Base-by-base conservation (phyloP, 2,797 vertebrate species). In the Cossypha caffra region DNA sequence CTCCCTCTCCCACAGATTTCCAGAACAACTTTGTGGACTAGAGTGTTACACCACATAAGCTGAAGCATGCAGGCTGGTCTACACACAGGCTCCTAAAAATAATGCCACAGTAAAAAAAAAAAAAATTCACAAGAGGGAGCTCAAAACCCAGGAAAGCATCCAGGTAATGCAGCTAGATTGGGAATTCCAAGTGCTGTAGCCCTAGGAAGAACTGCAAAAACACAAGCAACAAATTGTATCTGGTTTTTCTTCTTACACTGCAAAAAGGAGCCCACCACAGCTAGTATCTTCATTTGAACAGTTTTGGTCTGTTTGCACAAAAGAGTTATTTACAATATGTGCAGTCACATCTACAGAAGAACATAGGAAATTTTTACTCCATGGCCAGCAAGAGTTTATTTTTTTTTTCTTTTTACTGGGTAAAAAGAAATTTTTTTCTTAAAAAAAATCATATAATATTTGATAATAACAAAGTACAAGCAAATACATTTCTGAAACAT, bases 381-480 rank as follows among this genome's bases (percentile, higher is more conserved):
- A 88, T 84, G 91, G 91, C 77, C 54, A 95, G 90, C 93, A 96
- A 94, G 94, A 96, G 96, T 97, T 96, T 93, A 83, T 89, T 96
- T 94, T 96, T 92, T 64, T 88, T 91, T 85, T 88, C 73, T 96
- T 95, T 97, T 96, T 93, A 95, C 89, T 86, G 69, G 50, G 85
- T 95, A 95, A 94, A 95, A 96, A 94, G 88, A 93, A 93, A 42
- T 57, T 48, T 90, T 79, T 69, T 18, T 4, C 1, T 11, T 16
- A 63, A 95, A 93, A 91, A 84, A 81, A 94, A 68, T 13, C 88
- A 84, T 95, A 95, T 86, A 92, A 47, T 85, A 96, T 95, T 94
- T 95, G 74, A 94, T 95, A 96, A 94, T 96, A 97, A 74, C 80
- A 93, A 97, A 96, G 92, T 97, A 97, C 95, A 97, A 95, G 90